Percentiles rank a stretch among this genome's conserved stretches.
Evolutionary conservation across 2,888 invertebrate species (phyloP).

Genomic region (Seira ritae): DNA sequence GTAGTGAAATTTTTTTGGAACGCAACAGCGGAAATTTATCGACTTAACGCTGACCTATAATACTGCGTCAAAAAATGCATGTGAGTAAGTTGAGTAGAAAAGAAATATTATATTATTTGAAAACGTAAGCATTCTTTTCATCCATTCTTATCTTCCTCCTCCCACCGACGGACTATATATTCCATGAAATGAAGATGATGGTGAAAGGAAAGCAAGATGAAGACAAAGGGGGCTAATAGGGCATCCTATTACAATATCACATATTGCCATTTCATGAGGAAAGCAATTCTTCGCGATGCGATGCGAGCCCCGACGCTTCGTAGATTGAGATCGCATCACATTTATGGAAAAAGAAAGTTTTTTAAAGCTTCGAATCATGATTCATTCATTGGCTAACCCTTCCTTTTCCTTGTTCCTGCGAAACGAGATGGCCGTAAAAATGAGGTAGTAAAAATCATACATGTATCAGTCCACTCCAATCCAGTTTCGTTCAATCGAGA

Average conservation of each 20-base stretch:
- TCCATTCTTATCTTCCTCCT: not conserved
- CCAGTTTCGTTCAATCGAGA: too few relatives aligned
- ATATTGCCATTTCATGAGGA: too few relatives aligned
- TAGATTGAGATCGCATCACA: too few relatives aligned
- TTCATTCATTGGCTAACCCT: conserved; percentile 7
- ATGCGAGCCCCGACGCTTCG: too few relatives aligned
- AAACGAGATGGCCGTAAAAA: conserved; percentile 13
- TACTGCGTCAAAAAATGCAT: conserved; percentile 10
- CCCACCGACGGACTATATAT: too few relatives aligned
- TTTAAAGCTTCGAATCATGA: not conserved
- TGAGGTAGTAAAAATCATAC: not conserved
- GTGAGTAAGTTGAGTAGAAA: not conserved
- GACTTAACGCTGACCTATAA: conserved; percentile 14
- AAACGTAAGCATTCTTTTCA: conserved; percentile 3
- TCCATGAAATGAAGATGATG: too few relatives aligned
- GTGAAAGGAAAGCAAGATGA: not conserved
- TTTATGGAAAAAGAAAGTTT: not conserved
- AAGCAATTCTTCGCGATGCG: too few relatives aligned
- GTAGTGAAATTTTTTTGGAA: not conserved
- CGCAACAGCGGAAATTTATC: conserved; percentile 16
- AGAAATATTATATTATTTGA: conserved; percentile 2
- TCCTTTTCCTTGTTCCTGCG: not conserved
- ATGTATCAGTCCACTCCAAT: not conserved
- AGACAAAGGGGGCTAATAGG: conserved; percentile 11
- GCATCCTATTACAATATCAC: conserved; percentile 5